These are phyloP conservation scores for Conger conger DNA, from an alignment of 2,113 vertebrate genomes.

Conservation along the genomic window DNA sequence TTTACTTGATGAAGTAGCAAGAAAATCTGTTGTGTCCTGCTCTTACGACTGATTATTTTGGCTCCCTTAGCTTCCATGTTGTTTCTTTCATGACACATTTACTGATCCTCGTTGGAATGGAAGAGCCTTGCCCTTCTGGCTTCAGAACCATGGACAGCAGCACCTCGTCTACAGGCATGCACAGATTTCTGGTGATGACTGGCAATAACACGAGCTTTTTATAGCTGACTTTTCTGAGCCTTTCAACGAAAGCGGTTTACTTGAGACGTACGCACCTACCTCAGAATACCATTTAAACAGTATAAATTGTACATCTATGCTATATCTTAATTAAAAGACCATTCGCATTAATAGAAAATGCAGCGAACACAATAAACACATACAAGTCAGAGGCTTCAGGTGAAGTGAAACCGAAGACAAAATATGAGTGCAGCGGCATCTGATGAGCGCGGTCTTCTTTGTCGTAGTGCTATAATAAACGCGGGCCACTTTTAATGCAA, in stretches of 20 bases:
- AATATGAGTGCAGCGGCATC: not conserved
- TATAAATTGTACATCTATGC: not conserved
- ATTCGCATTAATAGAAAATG: not conserved
- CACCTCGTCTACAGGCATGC: not conserved
- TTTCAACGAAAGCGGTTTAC: too few species aligned
- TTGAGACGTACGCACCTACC: too few species aligned
- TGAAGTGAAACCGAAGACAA: not conserved
- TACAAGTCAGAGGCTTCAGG: not conserved
- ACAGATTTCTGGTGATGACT: not conserved
- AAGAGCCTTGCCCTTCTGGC: not conserved
- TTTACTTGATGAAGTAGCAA: too few species aligned
- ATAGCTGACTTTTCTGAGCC: too few species aligned
- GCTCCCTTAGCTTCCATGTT: too few species aligned
- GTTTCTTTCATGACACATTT: too few species aligned
- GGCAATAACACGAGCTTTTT: too few species aligned
- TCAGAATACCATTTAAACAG: too few species aligned
- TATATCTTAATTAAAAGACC: not conserved
- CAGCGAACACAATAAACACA: not conserved
- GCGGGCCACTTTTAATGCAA: constrained; percentile 4
- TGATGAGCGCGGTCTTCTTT: constrained; percentile 29
- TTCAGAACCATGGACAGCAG: not conserved
- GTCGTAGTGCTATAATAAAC: constrained; percentile 21
- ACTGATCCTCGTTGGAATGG: too few species aligned
- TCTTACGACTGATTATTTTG: too few species aligned
- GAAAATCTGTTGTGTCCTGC: too few species aligned